phyloP scores from a whole-genome alignment of 2,113 vertebrate species.

The Colaptes auratus region DNA sequence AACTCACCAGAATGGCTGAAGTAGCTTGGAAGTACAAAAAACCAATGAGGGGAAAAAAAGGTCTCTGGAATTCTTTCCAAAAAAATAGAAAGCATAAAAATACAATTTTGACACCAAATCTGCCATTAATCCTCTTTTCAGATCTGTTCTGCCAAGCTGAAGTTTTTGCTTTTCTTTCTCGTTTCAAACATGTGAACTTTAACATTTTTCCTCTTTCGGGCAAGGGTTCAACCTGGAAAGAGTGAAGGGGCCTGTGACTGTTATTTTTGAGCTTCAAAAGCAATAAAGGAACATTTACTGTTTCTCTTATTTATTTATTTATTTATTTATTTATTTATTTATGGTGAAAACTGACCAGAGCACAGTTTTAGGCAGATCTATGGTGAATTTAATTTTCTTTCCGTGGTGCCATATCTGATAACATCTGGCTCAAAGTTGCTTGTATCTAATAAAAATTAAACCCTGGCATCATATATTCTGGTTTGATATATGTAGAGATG shows the following conservation, averaged over 20 bases:
- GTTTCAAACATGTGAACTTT: neutral
- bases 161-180: neutral
- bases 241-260: neutral
- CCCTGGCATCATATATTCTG: neutral
- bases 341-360: neutral
- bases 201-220: neutral
- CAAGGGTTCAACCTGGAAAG: conserved; percentile 6
- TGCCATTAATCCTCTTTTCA: neutral
- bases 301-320: neutral
- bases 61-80: neutral
- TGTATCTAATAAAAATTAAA: neutral
- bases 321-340: neutral
- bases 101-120: neutral
- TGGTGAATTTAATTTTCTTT: neutral
- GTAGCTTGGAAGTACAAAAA: neutral
- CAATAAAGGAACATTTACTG: neutral
- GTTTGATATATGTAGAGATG: neutral
- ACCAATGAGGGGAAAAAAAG: neutral
- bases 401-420: neutral
- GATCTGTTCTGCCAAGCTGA: neutral
- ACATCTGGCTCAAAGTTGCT: neutral
- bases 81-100: neutral
- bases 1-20: neutral
- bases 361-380: neutral
- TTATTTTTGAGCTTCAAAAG: neutral